phyloP scores from a whole-genome alignment of 1,140 invertebrate genomes.

The Musca vetustissima region DNA sequence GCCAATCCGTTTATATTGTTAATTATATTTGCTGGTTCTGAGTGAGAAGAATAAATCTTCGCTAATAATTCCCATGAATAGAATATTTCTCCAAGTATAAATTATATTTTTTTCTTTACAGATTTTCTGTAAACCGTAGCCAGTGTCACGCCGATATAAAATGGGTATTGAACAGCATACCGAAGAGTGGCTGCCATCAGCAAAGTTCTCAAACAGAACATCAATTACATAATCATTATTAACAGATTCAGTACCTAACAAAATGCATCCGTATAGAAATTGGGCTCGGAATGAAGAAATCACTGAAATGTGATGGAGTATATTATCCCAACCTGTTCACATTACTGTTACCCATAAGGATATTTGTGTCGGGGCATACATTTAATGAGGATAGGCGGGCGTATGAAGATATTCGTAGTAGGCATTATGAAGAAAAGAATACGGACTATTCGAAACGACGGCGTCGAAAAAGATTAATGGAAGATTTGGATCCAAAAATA shows the following conservation, averaged over 20 bases:
- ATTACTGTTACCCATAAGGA: constrained; percentile 81
- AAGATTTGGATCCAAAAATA: background rate
- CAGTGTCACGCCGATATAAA: background rate
- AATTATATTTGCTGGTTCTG: too few species aligned
- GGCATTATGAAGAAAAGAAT: constrained; percentile 58
- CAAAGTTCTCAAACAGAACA: background rate
- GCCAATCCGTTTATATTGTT: too few species aligned
- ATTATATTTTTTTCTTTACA: too few species aligned
- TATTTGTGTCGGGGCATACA: constrained; percentile 73
- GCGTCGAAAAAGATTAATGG: constrained; percentile 23
- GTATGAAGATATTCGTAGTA: constrained; percentile 57
- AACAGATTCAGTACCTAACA: constrained; percentile 62
- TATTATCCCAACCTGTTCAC: constrained; percentile 83
- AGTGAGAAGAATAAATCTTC: too few species aligned
- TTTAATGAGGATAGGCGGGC: constrained; percentile 67
- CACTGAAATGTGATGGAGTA: constrained; percentile 76
- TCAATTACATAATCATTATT: background rate
- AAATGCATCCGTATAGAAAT: constrained; percentile 76
- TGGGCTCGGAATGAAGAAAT: constrained; percentile 72
- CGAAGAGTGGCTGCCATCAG: background rate
- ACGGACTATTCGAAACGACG: constrained; percentile 48
- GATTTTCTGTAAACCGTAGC: too few species aligned
- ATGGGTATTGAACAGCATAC: constrained; percentile 9
- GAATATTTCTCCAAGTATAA: too few species aligned
- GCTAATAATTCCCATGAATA: too few species aligned